Base-by-base conservation (phyloP, 2,888 invertebrate species). In the Dusona sp. region DNA sequence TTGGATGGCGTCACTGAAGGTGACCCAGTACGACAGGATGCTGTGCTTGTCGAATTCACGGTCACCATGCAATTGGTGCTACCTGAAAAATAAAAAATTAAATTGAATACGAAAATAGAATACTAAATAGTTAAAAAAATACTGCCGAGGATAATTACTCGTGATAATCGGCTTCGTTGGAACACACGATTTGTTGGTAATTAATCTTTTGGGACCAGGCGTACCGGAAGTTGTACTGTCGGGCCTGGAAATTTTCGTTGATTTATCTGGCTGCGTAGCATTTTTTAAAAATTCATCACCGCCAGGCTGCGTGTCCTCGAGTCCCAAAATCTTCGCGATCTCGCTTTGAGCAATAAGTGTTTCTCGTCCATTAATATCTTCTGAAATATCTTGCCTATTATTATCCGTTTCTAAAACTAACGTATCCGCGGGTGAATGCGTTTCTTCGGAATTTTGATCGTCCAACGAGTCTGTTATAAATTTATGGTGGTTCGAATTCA, bases 11-110 rank as follows among this genome's bases (percentile, higher is more conserved):
- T 91, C 42, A 88, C 65, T n/a, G 87, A 89, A 61, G 92, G 92
- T 74, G 93, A 92, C 4, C 92, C 93, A 45, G 92, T 92, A 16
- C 93, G 93, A 73, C 91, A 91, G 0, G 92, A 92, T 25, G 89
- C 88, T 6, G 90, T 88, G 22, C 89, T 90, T 70, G 88, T 88
- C 38, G 91, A 90, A 84, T 89, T 89, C 9, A 91, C 88, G 13
- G 90, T 84, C 73, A 91, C 83, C 72, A 90, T 78, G 74, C 90
- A 88, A 75, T 87, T 88, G 38, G 88, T 84, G 86, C 88, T 83
- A 85, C 73, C 90, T 91, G 57, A 45, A 36, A 57, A 64, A 25
- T 38, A 83, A 81, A 70, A 9, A 22, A 85, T 48, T 16, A 9
- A 33, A 25, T 67, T 77, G n/a, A 51, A 6, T 13, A 42, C 2